Evolutionary conservation across 2,888 invertebrate species (phyloP).

Genomic region (Urechis unicinctus): DNA sequence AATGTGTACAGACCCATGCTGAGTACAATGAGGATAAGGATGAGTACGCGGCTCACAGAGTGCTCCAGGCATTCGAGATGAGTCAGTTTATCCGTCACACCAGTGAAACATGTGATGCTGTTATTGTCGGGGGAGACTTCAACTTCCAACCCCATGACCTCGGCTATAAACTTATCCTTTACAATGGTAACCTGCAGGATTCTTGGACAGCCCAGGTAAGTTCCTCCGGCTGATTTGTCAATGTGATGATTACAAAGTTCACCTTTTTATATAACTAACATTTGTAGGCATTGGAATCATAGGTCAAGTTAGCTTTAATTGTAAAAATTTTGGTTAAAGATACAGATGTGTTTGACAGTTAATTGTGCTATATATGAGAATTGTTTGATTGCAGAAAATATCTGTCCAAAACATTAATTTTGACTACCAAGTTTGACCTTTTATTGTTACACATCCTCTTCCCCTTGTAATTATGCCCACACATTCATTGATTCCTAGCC

Average conservation of each 20-base stretch:
- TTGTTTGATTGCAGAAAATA: too few species aligned
- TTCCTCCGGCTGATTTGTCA: background rate
- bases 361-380: too few species aligned
- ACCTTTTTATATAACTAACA: background rate
- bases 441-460: too few species aligned
- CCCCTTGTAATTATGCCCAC: too few species aligned
- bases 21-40: slow-evolving; percentile 61
- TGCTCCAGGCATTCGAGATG: slow-evolving; percentile 88
- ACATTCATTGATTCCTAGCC: too few species aligned
- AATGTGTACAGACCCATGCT: slow-evolving; percentile 16
- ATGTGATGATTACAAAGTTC: too few species aligned
- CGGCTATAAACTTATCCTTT: slow-evolving; percentile 53
- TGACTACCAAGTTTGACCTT: too few species aligned
- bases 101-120: slow-evolving; percentile 64
- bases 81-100: slow-evolving; percentile 89
- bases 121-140: slow-evolving; percentile 87
- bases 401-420: too few species aligned
- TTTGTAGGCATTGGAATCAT: background rate
- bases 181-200: slow-evolving; percentile 47
- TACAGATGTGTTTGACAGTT: background rate
- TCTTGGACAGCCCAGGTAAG: slow-evolving; percentile 41
- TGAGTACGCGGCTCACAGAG: slow-evolving; percentile 80
- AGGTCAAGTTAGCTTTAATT: background rate
- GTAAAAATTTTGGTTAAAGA: background rate
- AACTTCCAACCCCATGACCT: slow-evolving; percentile 81